Evolutionary conservation across 2,113 vertebrate genomes (phyloP).

Genomic region (Vanacampus margaritifer): DNA sequence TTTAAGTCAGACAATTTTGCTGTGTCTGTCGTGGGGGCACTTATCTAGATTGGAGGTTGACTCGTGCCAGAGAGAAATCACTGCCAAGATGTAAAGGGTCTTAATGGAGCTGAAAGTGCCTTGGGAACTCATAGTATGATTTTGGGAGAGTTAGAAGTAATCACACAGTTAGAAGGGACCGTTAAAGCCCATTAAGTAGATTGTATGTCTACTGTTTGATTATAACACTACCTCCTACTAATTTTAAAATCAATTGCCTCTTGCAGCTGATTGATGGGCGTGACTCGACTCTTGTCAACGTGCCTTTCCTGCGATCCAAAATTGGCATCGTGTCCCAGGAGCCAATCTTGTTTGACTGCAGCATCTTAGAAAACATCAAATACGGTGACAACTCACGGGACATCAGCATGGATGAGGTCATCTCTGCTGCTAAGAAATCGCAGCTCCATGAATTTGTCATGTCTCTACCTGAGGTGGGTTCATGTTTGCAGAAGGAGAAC

Average conservation of each 20-base stretch:
- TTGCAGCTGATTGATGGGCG: slow-evolving; percentile 73
- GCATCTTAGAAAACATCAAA: slow-evolving; percentile 77
- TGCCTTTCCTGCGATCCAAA: slow-evolving; percentile 75
- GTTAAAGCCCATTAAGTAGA: slow-evolving; percentile 45
- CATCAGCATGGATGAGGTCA: slow-evolving; percentile 70
- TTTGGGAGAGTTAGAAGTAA: slow-evolving; percentile 35
- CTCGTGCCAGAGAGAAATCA: slow-evolving; percentile 31
- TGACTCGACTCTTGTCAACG: slow-evolving; percentile 59
- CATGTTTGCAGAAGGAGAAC: neutral
- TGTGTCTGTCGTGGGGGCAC: slow-evolving; percentile 19
- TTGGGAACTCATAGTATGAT: slow-evolving; percentile 34
- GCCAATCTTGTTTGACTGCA: slow-evolving; percentile 78
- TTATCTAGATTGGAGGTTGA: slow-evolving; percentile 22
- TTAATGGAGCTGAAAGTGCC: slow-evolving; percentile 56
- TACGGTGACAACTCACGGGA: slow-evolving; percentile 74
- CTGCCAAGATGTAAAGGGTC: slow-evolving; percentile 53
- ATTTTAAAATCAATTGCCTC: slow-evolving; percentile 50
- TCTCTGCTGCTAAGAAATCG: slow-evolving; percentile 71
- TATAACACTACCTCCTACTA: slow-evolving; percentile 29
- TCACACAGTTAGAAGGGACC: slow-evolving; percentile 14
- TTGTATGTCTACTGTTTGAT: slow-evolving; percentile 34
- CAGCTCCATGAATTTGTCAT: slow-evolving; percentile 79
- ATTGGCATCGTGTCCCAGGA: slow-evolving; percentile 80
- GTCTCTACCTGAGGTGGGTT: slow-evolving; percentile 72
- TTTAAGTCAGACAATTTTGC: slow-evolving; percentile 37